Base-by-base conservation (phyloP, 2,888 invertebrate genomes). In the Eutolmus rufibarbis region DNA sequence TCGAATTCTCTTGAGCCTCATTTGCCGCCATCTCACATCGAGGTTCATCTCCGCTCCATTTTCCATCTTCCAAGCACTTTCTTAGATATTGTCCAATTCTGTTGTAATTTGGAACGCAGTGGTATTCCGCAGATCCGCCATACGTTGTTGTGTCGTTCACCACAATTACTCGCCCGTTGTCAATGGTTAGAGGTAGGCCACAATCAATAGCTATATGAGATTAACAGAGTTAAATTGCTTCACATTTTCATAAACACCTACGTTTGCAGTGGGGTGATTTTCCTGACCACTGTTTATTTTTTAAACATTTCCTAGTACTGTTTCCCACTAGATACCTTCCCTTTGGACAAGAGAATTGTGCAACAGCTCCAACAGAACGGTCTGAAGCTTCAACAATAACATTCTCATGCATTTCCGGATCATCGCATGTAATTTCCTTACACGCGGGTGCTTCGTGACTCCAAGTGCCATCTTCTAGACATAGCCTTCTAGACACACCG, bases 391-490 rank as follows among this genome's bases (percentile, higher is more conserved):
- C 95, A 9, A 95, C 94, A 12, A 94, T 91, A 0, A 95, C 90
- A 74, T 95, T 95, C 0, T 92, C 91, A 76, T 93, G 94, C 1
- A 93, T 90, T 89, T 94, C 94, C 81, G 97, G 97, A 89, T 96
- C 95, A 88, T 94, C 94, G 91, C 97, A 97, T 57, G 95, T 95
- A 88, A 97, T 96, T 94, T 97, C 97, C 95, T 94, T 94, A 91
- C 98, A 98, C n/a, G 93, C 91, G 0, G 98, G 97, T 0, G 95
- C 93, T 88, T 96, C 96, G 23, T 97, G 96, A 90, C 97, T 97
- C 98, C 98, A 98, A 0, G 97, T 97, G 82, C 96, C 97, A 91
- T 98, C 96, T 91, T 98, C 97, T 86, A 97, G 94, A 91, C 98
- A 98, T 85, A 97, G 92, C 88, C 98, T 93, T 86, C 97, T 94